Percentiles rank a stretch among this genome's conserved stretches.
Conservation (phyloP, 2,113 vertebrate genomes). For the Notothenia coriiceps region DNA sequence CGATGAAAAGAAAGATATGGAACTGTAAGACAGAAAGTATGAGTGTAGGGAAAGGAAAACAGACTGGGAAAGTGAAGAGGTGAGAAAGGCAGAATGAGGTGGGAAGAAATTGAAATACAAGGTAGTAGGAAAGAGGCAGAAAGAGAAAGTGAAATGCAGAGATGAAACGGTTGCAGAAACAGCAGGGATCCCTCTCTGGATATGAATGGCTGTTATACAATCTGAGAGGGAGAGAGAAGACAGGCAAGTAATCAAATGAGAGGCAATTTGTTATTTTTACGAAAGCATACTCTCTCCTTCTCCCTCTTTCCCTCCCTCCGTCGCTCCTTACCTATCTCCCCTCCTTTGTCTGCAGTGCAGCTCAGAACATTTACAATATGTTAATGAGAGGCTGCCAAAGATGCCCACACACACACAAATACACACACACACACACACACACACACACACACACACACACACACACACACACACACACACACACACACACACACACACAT, state of each 20-base stretch:
- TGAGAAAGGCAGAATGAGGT: not conserved
- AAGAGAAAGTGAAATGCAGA: constrained; percentile 44
- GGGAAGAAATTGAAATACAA: constrained; percentile 26
- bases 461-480: constrained; percentile 10
- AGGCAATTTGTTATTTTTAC: constrained; percentile 81
- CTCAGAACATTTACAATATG: constrained; percentile 72
- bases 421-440: constrained; percentile 4
- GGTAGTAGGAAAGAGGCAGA: not conserved
- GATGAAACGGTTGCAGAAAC: constrained; percentile 61
- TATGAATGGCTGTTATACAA: constrained; percentile 72
- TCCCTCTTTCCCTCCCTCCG: constrained; percentile 8
- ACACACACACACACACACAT: constrained; percentile 6
- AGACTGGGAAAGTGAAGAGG: constrained; percentile 8
- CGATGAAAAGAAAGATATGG: constrained; percentile 17
- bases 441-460: constrained; percentile 18
- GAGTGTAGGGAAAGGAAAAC: constrained; percentile 7
- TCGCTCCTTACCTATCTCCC: constrained; percentile 27
- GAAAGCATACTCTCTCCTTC: constrained; percentile 53
- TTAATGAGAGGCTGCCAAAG: constrained; percentile 71
- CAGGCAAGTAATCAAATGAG: constrained; percentile 75
- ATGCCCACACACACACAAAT: constrained; percentile 18
- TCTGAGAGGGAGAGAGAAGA: constrained; percentile 38
- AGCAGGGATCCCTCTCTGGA: constrained; percentile 74
- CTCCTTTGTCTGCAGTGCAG: constrained; percentile 74
- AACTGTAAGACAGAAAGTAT: constrained; percentile 1